phyloP scores from a whole-genome alignment of 1,140 invertebrate species.

The Drosophila sucinea region DNA sequence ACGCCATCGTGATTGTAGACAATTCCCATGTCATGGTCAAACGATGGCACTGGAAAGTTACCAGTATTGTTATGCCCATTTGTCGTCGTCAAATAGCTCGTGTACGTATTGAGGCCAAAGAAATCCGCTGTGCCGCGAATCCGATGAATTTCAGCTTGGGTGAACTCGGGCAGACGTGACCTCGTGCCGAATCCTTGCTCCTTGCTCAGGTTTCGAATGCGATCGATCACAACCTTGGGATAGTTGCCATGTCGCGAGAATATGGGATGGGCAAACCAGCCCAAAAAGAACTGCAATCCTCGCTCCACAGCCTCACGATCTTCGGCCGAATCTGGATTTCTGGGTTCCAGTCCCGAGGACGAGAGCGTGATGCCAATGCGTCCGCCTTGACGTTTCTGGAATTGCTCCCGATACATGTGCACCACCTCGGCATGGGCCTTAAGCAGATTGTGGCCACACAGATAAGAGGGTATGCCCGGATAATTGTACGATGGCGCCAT shows the following conservation, averaged over 20 bases:
- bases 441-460: constrained; percentile 86
- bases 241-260: constrained; percentile 87
- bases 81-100: constrained; percentile 82
- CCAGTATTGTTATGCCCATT: constrained; percentile 83
- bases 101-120: constrained; percentile 86
- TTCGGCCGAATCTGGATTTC: constrained; percentile 82
- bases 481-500: constrained; percentile 85
- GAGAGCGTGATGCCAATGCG: constrained; percentile 87
- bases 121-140: constrained; percentile 86
- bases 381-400: constrained; percentile 85
- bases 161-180: constrained; percentile 87
- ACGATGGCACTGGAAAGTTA: constrained; percentile 83
- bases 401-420: constrained; percentile 87
- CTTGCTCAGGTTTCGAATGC: constrained; percentile 84
- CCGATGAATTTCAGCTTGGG: constrained; percentile 84
- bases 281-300: constrained; percentile 85
- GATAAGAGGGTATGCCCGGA: constrained; percentile 86
- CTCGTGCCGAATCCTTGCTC: constrained; percentile 84
- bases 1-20: constrained; percentile 81
- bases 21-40: constrained; percentile 84
- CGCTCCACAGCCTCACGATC: constrained; percentile 85
- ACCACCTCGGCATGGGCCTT: constrained; percentile 87
- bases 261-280: constrained; percentile 87
- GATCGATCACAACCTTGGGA: constrained; percentile 85
- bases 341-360: constrained; percentile 86